Conservation (phyloP, 2,113 vertebrate species). For the Bos indicus region DNA sequence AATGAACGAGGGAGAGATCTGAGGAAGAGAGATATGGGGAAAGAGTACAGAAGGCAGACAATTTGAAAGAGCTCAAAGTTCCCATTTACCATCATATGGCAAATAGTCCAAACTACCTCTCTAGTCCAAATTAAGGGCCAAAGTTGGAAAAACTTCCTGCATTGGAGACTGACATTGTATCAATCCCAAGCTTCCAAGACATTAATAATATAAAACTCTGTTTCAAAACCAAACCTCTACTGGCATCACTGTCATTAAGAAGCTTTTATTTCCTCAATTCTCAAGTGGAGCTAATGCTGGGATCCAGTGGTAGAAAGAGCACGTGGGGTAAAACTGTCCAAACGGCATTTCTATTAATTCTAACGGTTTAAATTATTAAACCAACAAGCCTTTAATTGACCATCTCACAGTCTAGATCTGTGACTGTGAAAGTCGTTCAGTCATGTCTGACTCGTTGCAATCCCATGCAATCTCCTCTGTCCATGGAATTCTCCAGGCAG, state of each 20-base stretch:
- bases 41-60: neutral
- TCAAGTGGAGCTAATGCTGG: neutral
- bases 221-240: neutral
- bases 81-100: neutral
- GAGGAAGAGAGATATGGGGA: neutral
- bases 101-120: neutral
- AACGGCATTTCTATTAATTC: neutral
- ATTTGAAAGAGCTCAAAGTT: neutral
- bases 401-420: neutral
- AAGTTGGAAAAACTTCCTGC: neutral
- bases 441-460: neutral
- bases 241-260: neutral
- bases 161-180: neutral
- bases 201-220: neutral
- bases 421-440: neutral
- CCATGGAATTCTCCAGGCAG: neutral
- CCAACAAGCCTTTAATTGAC: neutral
- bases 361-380: neutral
- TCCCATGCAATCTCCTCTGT: neutral
- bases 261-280: neutral
- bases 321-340: neutral
- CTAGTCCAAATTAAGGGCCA: neutral
- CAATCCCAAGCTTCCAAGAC: neutral
- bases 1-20: neutral
- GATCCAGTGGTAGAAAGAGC: neutral